These are phyloP conservation scores for Electrona antarctica DNA, from an alignment of 2,113 vertebrate genomes.

Conservation along the genomic window DNA sequence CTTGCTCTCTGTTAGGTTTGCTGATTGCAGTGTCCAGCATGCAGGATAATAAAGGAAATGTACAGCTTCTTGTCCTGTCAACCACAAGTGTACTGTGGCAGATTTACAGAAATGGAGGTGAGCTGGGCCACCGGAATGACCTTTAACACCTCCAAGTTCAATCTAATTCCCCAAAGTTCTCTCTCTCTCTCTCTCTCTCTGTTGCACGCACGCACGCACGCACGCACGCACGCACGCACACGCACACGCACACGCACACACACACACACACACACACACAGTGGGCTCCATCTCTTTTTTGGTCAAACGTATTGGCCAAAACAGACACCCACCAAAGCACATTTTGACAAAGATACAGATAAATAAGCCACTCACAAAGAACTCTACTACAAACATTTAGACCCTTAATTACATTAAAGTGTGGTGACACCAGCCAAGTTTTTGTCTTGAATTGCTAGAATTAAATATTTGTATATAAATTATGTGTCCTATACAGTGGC, in stretches of 20 bases:
- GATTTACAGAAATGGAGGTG: constrained; percentile 63
- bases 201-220: constrained; percentile 21
- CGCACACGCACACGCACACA: constrained; percentile 8
- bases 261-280: constrained; percentile 1
- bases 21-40: constrained; percentile 57
- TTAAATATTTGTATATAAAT: too few relatives aligned
- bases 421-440: too few relatives aligned
- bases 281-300: too few relatives aligned
- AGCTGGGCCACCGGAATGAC: constrained; percentile 38
- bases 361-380: too few relatives aligned
- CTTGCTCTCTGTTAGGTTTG: constrained; percentile 30
- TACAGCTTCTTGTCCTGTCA: constrained; percentile 54
- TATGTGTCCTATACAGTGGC: too few relatives aligned
- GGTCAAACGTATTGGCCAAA: too few relatives aligned
- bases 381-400: too few relatives aligned
- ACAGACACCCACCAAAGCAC: too few relatives aligned
- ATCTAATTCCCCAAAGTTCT: constrained; percentile 51
- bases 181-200: constrained; percentile 17
- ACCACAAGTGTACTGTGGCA: constrained; percentile 58
- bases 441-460: too few relatives aligned
- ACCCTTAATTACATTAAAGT: too few relatives aligned
- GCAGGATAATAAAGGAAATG: constrained; percentile 69
- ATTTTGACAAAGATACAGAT: too few relatives aligned
- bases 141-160: constrained; percentile 57
- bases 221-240: background rate